Base-by-base conservation (phyloP, 2,113 vertebrate species). In the Eurystomus gularis region DNA sequence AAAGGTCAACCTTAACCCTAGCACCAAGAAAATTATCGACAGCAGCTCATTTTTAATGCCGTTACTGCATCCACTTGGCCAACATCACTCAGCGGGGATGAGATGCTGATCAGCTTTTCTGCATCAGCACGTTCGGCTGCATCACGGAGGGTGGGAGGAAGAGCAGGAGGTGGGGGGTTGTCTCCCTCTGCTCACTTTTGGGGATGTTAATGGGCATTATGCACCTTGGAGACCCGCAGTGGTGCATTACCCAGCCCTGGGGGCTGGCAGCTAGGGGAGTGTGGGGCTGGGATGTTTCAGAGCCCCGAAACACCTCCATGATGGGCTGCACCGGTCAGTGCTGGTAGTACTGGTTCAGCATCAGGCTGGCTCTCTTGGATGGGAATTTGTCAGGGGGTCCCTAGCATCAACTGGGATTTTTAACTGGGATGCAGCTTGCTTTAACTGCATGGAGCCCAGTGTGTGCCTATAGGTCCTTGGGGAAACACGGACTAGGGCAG, bases 1-100 rank as follows among this genome's bases (percentile, higher is more conserved):
- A 92, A 97, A 97, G 97, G 92, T 97, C 97, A 97, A 7, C 51
- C 54, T 62, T 46, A 62, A 68, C 54, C 28, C 18, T 6, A 4
- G 19, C 11, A 1, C 49, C 24, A 1, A 69, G 76, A 48, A 42
- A 84, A 76, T 93, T 90, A 87, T 77, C n/a, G 87, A 71, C 39
- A 39, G 51, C 9, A 3, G 66, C 61, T 82, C 37, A n/a, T 57
- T 44, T 70, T 82, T 23, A 65, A 82, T 25, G 58, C 89, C 26
- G 44, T 66, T 61, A 24, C 62, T 88, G 4, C 87, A 57, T 79
- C 83, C 70, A 52, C 44, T 69, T 15, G 2, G 54, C 52, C 48
- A 1, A 31, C 66, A 8, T 39, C 2, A 3, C 86, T 26, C 68
- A 10, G 72, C 5, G 0, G 60, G 89, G 76, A 42, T 0, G 14